Conservation (phyloP, 2,113 vertebrate species). For the Hypanus sabinus region DNA sequence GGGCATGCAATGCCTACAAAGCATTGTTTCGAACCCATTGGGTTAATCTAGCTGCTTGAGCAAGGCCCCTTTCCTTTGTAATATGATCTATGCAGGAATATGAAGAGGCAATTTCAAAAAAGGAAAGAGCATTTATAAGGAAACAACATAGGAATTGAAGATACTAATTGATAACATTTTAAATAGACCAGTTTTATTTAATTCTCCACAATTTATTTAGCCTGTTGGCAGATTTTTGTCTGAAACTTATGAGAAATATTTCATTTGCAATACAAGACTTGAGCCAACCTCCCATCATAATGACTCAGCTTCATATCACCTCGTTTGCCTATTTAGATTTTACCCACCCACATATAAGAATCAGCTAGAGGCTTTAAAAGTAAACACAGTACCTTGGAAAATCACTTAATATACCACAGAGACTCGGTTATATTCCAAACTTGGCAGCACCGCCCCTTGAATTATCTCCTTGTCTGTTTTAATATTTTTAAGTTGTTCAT, state of each 20-base stretch:
- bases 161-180: slow-evolving; percentile 2
- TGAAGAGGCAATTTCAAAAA: slow-evolving; percentile 9
- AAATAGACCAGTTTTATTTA: neutral
- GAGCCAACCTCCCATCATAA: too few species aligned
- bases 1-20: neutral
- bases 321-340: neutral
- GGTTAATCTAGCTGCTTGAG: neutral
- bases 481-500: neutral
- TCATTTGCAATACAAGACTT: neutral
- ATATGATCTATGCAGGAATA: neutral
- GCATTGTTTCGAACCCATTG: neutral
- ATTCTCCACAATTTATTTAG: neutral
- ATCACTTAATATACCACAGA: neutral
- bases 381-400: neutral
- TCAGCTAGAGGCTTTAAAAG: neutral
- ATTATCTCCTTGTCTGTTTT: neutral
- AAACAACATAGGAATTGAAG: neutral
- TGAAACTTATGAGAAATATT: neutral
- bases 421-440: neutral
- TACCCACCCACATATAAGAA: neutral
- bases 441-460: neutral
- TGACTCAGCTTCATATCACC: neutral
- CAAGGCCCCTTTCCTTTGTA: slow-evolving; percentile 26
- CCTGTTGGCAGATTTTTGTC: neutral
- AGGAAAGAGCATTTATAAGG: neutral